A percentile compares a stretch with the other conserved stretches of the same genome.
These are phyloP conservation scores for Opisthograptis luteolata DNA, from an alignment of 2,888 invertebrate genomes.

Conservation along the genomic window DNA sequence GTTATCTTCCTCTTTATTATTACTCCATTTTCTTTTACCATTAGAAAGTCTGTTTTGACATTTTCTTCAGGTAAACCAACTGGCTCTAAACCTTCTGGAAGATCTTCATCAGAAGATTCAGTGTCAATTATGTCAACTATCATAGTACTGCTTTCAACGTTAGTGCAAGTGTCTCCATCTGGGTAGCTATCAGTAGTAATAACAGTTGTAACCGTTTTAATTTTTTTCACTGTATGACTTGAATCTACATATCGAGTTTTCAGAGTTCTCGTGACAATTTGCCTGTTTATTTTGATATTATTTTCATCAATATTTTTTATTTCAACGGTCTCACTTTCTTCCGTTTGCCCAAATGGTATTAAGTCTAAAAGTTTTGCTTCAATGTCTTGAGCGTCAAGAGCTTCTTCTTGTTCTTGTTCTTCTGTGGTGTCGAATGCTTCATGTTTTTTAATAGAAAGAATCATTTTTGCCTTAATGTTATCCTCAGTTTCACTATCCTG, in stretches of 20 bases:
- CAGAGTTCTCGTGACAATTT: slow-evolving; percentile 28
- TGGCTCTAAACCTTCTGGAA: slow-evolving; percentile 50
- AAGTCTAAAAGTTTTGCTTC: slow-evolving; percentile 23
- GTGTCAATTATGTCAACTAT: slow-evolving; percentile 34
- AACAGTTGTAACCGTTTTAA: slow-evolving; percentile 40
- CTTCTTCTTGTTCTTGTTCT: not conserved
- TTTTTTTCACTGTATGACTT: slow-evolving; percentile 40
- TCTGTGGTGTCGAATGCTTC: not conserved
- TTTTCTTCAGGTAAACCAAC: slow-evolving; percentile 54
- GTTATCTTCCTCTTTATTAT: slow-evolving; percentile 61
- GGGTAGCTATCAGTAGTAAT: slow-evolving; percentile 48
- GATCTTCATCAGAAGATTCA: slow-evolving; percentile 41
- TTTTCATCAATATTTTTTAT: slow-evolving; percentile 37
- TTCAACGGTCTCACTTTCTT: slow-evolving; percentile 30
- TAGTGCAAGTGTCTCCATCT: slow-evolving; percentile 43
- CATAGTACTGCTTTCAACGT: slow-evolving; percentile 44
- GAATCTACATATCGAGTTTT: slow-evolving; percentile 41
- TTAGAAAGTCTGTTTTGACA: slow-evolving; percentile 48
- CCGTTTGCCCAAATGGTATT: slow-evolving; percentile 24
- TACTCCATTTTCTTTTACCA: slow-evolving; percentile 54
- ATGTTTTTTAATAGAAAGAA: not conserved
- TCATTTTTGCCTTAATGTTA: not conserved
- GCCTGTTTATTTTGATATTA: slow-evolving; percentile 23
- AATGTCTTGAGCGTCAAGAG: slow-evolving; percentile 20
- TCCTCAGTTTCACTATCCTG: not conserved